A percentile compares a stretch with the other conserved stretches of the same genome.
Evolutionary conservation across 1,140 invertebrate genomes (phyloP).

Genomic region (Pseudachorutes palmiensis): DNA sequence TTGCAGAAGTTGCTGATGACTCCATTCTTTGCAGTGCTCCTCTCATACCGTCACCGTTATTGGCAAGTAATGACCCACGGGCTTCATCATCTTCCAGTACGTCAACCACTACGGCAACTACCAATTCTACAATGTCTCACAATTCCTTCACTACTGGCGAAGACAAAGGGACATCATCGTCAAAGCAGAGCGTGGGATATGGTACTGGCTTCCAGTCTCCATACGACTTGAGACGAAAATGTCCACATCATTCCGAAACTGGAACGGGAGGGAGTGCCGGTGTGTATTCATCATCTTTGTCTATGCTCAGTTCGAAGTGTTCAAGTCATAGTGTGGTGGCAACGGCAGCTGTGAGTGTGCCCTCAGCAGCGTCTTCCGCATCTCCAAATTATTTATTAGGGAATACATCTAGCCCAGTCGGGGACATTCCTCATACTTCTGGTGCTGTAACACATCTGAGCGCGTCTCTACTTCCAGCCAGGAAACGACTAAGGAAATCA

Average conservation of each 20-base stretch:
- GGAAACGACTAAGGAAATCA: constrained; percentile 64
- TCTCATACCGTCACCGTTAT: constrained; percentile 23
- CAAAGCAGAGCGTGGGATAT: constrained; percentile 2
- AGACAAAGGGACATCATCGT: not conserved
- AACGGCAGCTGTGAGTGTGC: constrained; percentile 38
- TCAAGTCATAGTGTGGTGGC: not conserved
- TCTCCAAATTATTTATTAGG: constrained; percentile 30
- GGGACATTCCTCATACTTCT: not conserved
- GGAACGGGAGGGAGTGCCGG: not conserved
- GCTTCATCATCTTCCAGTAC: too few relatives aligned
- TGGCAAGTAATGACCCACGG: constrained; percentile 30
- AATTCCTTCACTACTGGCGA: not conserved
- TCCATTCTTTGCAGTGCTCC: constrained; percentile 17
- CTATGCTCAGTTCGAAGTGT: not conserved
- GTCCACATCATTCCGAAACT: constrained; percentile 43
- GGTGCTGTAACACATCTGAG: constrained; percentile 47
- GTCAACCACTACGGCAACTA: not conserved
- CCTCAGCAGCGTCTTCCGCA: constrained; percentile 42
- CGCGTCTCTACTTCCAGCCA: constrained; percentile 62
- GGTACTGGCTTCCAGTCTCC: constrained; percentile 59
- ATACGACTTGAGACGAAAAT: constrained; percentile 74
- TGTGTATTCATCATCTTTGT: not conserved
- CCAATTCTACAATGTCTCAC: not conserved
- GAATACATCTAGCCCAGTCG: constrained; percentile 34
- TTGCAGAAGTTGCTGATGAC: constrained; percentile 30